phyloP scores from a whole-genome alignment of 1,140 invertebrate species.

The Phymastichus coffea region DNA sequence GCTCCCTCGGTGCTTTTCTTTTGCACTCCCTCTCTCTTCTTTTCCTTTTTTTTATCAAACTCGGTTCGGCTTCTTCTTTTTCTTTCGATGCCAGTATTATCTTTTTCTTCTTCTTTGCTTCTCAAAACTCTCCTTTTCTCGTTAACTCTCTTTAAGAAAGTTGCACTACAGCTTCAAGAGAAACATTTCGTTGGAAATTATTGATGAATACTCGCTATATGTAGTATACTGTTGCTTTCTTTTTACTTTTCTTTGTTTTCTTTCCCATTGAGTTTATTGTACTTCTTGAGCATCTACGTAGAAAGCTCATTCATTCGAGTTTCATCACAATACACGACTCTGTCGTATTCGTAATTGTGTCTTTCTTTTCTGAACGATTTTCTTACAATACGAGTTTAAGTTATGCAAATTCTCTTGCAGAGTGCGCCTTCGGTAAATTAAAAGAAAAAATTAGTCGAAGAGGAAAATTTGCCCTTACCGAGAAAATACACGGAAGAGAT shows the following conservation, averaged over 20 bases:
- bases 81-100: neutral
- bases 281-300: neutral
- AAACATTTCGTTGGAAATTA: constrained; percentile 4
- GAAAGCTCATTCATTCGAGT: neutral
- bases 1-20: neutral
- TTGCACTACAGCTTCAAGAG: neutral
- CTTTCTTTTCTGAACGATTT: neutral
- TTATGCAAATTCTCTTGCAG: too few relatives aligned
- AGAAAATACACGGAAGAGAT: too few relatives aligned
- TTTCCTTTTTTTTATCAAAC: neutral
- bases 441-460: too few relatives aligned
- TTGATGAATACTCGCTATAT: constrained; percentile 1
- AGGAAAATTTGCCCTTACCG: too few relatives aligned
- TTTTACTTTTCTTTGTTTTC: too few relatives aligned
- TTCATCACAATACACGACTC: neutral
- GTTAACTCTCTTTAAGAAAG: constrained; percentile 14
- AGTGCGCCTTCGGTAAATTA: too few relatives aligned
- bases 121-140: constrained; percentile 13
- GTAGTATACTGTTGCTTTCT: too few relatives aligned
- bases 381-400: too few relatives aligned
- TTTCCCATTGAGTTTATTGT: too few relatives aligned
- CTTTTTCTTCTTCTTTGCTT: constrained; percentile 4
- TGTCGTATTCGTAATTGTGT: neutral
- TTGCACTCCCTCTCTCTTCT: neutral
- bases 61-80: neutral